A percentile compares a stretch with the other conserved stretches of the same genome.
These are phyloP conservation scores for Meteorus sp. DNA, from an alignment of 1,140 invertebrate genomes.

Conservation along the genomic window DNA sequence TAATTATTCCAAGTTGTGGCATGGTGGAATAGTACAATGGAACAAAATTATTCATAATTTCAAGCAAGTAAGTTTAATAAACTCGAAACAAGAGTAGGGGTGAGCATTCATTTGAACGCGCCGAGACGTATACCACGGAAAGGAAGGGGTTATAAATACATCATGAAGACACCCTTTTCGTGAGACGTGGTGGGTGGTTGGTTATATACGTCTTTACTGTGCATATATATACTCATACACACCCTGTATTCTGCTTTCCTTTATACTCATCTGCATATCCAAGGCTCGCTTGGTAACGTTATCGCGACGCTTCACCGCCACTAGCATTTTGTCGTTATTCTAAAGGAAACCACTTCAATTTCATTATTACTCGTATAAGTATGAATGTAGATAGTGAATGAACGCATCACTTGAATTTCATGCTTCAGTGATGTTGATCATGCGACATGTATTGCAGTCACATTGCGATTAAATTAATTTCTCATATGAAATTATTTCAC, in stretches of 20 bases:
- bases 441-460: too few relatives aligned
- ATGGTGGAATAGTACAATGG: constrained; percentile 38
- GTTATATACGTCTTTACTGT: constrained; percentile 34
- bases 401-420: background rate
- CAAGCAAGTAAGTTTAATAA: constrained; percentile 47
- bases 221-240: constrained; percentile 28
- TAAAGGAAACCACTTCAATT: constrained; percentile 8
- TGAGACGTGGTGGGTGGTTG: constrained; percentile 29
- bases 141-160: constrained; percentile 53
- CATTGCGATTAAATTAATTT: too few relatives aligned
- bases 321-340: constrained; percentile 9
- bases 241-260: constrained; percentile 22
- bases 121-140: constrained; percentile 37
- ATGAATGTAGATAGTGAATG: background rate
- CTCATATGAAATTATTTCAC: too few relatives aligned
- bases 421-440: too few relatives aligned
- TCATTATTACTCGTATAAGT: background rate
- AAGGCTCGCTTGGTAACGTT: constrained; percentile 38
- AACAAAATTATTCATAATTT: constrained; percentile 47
- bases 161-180: constrained; percentile 43
- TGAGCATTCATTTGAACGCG: constrained; percentile 44
- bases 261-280: constrained; percentile 49
- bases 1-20: constrained; percentile 16
- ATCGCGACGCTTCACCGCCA: constrained; percentile 18
- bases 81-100: constrained; percentile 40